Conservation (phyloP, 2,888 invertebrate species). For the Agrypnus murinus region DNA sequence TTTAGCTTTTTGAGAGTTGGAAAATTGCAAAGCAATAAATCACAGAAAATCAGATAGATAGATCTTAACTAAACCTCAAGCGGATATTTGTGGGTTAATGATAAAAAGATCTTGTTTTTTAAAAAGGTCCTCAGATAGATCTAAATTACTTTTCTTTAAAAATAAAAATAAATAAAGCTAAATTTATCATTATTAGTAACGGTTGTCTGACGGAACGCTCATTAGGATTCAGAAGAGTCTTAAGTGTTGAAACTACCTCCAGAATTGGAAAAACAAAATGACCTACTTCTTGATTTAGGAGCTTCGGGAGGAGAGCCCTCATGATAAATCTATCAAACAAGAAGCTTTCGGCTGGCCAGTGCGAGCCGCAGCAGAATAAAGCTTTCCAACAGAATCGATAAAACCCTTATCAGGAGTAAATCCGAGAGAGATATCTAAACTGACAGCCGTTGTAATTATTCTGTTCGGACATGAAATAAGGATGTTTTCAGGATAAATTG, state of each 20-base stretch:
- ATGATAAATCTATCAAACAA: conserved; percentile 37
- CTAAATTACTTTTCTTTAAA: no score
- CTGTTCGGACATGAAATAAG: conserved; percentile 32
- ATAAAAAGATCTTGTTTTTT: no score
- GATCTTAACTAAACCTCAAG: background rate
- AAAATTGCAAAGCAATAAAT: conserved; percentile 11
- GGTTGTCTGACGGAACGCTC: conserved; percentile 1
- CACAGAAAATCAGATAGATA: conserved; percentile 6
- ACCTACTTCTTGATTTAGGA: conserved; percentile 39
- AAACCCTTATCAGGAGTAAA: conserved; percentile 42
- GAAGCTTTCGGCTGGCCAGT: conserved; percentile 34
- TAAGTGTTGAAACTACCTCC: conserved; percentile 14
- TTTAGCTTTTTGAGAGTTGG: background rate
- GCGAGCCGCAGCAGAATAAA: conserved; percentile 40
- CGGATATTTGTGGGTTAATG: no score
- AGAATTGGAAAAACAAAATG: conserved; percentile 24
- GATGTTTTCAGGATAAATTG: conserved; percentile 24
- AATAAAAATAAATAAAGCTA: no score
- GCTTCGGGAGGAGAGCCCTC: conserved; percentile 31
- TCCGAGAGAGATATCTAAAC: conserved; percentile 39
- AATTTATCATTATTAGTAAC: no score
- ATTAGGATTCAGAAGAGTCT: conserved; percentile 20
- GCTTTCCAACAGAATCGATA: conserved; percentile 42
- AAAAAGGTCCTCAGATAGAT: no score
- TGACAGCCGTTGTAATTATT: conserved; percentile 44